A percentile compares a stretch with the other conserved stretches of the same genome.
Conservation (phyloP, 2,797 vertebrate species). For the Atherinosoma microstoma region DNA sequence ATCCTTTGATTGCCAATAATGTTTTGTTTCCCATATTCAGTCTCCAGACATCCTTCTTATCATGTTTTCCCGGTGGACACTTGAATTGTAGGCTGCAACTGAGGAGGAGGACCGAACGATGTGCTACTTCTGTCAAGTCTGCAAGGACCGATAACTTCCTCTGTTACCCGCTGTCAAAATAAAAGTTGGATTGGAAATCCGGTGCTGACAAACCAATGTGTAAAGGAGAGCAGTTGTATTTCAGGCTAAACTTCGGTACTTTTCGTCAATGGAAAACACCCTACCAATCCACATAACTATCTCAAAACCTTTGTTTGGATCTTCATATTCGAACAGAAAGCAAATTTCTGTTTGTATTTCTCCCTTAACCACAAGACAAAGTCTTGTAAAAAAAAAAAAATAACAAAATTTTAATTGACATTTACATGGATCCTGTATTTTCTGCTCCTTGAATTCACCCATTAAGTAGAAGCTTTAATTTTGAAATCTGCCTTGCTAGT, state of each 20-base stretch:
- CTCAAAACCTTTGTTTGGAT: background rate
- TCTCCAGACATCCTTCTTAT: constrained; percentile 56
- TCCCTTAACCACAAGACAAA: no score
- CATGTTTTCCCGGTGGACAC: constrained; percentile 65
- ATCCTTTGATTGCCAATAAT: constrained; percentile 50
- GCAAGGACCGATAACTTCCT: background rate
- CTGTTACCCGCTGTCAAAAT: constrained; percentile 60
- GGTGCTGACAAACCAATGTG: background rate
- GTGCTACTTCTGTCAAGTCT: constrained; percentile 49
- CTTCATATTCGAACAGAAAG: background rate
- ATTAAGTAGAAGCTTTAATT: constrained; percentile 44
- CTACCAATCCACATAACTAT: background rate
- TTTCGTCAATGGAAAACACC: background rate
- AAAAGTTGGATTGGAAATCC: constrained; percentile 31
- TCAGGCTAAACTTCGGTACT: background rate
- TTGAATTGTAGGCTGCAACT: constrained; percentile 67
- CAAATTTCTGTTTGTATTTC: background rate
- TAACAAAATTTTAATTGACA: background rate
- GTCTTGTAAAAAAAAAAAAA: background rate
- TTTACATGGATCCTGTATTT: background rate
- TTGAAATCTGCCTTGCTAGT: constrained; percentile 10
- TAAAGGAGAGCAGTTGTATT: background rate
- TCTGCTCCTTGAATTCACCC: background rate
- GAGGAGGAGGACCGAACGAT: constrained; percentile 57
- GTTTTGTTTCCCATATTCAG: constrained; percentile 61